phyloP scores from a whole-genome alignment of 2,888 invertebrate genomes.

The Latrodectus hesperus region DNA sequence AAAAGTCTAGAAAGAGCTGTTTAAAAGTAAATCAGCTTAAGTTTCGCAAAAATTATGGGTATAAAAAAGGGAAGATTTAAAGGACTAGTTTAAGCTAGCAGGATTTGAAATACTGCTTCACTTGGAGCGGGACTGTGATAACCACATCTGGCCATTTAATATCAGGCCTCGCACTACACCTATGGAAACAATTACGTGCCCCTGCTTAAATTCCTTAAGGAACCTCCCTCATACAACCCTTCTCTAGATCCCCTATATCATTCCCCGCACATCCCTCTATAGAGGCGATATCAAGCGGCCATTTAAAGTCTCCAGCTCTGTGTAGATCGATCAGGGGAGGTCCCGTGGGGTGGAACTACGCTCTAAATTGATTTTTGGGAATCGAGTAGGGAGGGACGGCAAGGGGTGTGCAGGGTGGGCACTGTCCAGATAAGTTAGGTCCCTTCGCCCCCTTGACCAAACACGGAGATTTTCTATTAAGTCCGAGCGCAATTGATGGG shows the following conservation, averaged over 20 bases:
- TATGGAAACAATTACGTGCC: constrained; percentile 39
- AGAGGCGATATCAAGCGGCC: constrained; percentile 62
- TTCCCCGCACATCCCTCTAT: background rate
- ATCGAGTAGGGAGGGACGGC: constrained; percentile 25
- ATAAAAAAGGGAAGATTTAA: too few relatives aligned
- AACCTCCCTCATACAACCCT: constrained; percentile 9
- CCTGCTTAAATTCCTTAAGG: constrained; percentile 48
- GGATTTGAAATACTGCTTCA: background rate
- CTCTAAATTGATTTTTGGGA: constrained; percentile 64
- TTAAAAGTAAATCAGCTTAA: too few relatives aligned
- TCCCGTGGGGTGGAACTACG: constrained; percentile 40
- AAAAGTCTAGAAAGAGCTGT: too few relatives aligned
- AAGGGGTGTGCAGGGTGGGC: constrained; percentile 8
- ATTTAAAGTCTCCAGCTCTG: constrained; percentile 59
- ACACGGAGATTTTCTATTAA: constrained; percentile 67
- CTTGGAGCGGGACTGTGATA: constrained; percentile 10
- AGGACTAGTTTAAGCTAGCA: too few relatives aligned
- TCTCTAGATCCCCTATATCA: constrained; percentile 1
- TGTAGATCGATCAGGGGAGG: constrained; percentile 55
- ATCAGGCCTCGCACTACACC: constrained; percentile 3
- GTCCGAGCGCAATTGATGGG: constrained; percentile 65
- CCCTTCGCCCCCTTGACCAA: constrained; percentile 61
- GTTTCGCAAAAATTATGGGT: too few relatives aligned
- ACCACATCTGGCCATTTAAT: constrained; percentile 40
- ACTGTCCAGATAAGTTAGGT: constrained; percentile 62